phyloP scores from a whole-genome alignment of 30 jellyfish, hydroid and myxozoan genomes.

The Sanderia malayensis region DNA sequence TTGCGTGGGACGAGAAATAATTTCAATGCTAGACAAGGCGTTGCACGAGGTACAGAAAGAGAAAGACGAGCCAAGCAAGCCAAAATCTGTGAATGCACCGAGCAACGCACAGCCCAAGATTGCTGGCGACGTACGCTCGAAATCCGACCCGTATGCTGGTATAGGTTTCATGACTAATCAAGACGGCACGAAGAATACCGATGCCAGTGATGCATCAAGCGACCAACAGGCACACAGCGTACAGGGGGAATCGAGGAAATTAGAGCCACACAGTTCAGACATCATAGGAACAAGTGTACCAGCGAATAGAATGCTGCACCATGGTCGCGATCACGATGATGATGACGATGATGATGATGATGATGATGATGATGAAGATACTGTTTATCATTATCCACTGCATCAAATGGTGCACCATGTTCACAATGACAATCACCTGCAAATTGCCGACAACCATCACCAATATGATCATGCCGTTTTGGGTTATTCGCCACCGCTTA shows the following conservation, averaged over 20 bases:
- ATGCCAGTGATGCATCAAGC: neutral
- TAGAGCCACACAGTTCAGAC: slow-evolving; percentile 54
- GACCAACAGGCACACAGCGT: neutral
- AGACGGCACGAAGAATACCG: slow-evolving; percentile 32
- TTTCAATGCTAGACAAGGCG: slow-evolving; percentile 46
- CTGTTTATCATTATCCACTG: slow-evolving; percentile 25
- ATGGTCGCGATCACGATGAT: slow-evolving; percentile 49
- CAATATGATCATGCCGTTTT: slow-evolving; percentile 43
- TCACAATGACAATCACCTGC: slow-evolving; percentile 42
- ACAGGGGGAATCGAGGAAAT: slow-evolving; percentile 34
- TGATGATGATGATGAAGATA: slow-evolving; percentile 53
- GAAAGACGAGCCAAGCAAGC: neutral
- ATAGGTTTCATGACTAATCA: slow-evolving; percentile 36
- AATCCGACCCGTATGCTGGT: slow-evolving; percentile 58
- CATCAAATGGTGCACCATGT: slow-evolving; percentile 63
- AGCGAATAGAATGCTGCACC: slow-evolving; percentile 11
- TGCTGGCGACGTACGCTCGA: slow-evolving; percentile 38
- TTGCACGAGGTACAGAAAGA: slow-evolving; percentile 52
- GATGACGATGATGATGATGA: slow-evolving; percentile 72
- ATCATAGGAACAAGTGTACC: slow-evolving; percentile 50
- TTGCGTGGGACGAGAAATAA: slow-evolving; percentile 55
- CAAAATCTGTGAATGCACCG: neutral
- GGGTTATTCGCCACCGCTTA: slow-evolving; percentile 52
- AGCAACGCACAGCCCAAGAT: neutral
- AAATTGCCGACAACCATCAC: slow-evolving; percentile 7